Evolutionary conservation across 2,888 invertebrate species (phyloP).

Genomic region (Gymnosoma rotundatum): DNA sequence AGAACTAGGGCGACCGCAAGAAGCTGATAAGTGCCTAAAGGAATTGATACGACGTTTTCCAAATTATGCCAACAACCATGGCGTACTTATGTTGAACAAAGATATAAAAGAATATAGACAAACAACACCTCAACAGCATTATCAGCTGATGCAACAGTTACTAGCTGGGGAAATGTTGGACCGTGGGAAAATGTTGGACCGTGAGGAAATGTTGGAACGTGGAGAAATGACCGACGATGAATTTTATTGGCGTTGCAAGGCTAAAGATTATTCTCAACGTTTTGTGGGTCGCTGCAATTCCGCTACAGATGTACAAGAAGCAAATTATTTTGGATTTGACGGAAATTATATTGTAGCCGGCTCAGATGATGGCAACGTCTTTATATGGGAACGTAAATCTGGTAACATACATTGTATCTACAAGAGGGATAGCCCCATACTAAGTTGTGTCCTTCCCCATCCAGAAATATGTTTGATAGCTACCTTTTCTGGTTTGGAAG

Average conservation of each 20-base stretch:
- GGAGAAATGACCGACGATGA: constrained; percentile 76
- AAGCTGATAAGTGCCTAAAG: constrained; percentile 89
- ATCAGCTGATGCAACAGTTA: constrained; percentile 60
- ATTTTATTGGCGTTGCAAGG: constrained; percentile 83
- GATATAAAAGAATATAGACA: constrained; percentile 83
- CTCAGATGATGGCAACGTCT: constrained; percentile 97
- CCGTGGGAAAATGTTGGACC: too few relatives aligned
- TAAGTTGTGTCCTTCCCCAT: constrained; percentile 97
- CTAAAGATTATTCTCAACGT: constrained; percentile 90
- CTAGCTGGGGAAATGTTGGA: constrained; percentile 72
- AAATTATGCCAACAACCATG: constrained; percentile 86
- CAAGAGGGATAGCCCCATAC: constrained; percentile 95
- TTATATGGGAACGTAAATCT: constrained; percentile 95
- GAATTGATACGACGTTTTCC: constrained; percentile 90
- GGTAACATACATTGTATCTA: constrained; percentile 93
- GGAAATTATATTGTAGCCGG: constrained; percentile 87
- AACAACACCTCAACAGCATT: constrained; percentile 67
- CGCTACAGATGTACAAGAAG: constrained; percentile 99
- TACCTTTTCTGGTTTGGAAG: constrained; percentile 97
- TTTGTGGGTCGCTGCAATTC: constrained; percentile 98
- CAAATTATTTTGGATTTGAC: constrained; percentile 91
- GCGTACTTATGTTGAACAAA: constrained; percentile 85
- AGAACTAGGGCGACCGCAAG: constrained; percentile 87
- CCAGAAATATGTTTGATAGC: constrained; percentile 94
- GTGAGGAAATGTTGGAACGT: too few relatives aligned